Evolutionary conservation across 1,140 invertebrate genomes (phyloP), one percentile per base, ranked within the genome.

Genomic region (Littorina saxatilis): DNA sequence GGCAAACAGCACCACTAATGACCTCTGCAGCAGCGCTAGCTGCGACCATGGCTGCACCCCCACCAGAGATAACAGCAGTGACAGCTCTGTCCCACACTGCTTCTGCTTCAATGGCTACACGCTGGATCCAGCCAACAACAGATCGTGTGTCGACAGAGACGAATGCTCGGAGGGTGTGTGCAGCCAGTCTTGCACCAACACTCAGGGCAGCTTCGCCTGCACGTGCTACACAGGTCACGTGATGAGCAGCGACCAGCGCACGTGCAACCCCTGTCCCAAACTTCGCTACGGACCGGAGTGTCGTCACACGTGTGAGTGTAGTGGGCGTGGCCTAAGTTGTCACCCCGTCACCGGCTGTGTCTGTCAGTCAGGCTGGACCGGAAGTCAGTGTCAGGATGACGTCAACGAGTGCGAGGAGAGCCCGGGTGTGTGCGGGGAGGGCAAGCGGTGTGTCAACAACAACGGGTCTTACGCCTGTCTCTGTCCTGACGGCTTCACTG

Each of bases 131-230:
- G 55, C 27, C 29, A 35, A 68, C 3, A 35, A 35, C 63, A 68
- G 29, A 15, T 68, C 63, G n/a, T n/a, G n/a, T n/a, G n/a, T n/a
- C n/a, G 17, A 88, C n/a, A n/a, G 86, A 63, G 87, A 86, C 39
- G 84, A 82, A 2, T 92, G 92, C 86, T 82, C 89, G 39, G n/a
- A n/a, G n/a, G n/a, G n/a, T n/a, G n/a, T n/a, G n/a, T n/a, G n/a
- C n/a, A n/a, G n/a, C n/a, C 91, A 93, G 70, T 83, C 84, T 35
- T 88, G 87, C 77, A 55, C 50, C 15, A 86, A 87, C 75, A 80
- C 77, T 7, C 75, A 81, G 11, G 86, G 87, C 13, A 80, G 74
- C 50, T 88, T 86, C 66, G 82, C 79, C 23, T 88, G 87, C 81
- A 39, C 68, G 17, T 88, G 87, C 75, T 63, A 77, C 29, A 40